Conservation (phyloP, 2,888 invertebrate species). For the Chalcis sispes region DNA sequence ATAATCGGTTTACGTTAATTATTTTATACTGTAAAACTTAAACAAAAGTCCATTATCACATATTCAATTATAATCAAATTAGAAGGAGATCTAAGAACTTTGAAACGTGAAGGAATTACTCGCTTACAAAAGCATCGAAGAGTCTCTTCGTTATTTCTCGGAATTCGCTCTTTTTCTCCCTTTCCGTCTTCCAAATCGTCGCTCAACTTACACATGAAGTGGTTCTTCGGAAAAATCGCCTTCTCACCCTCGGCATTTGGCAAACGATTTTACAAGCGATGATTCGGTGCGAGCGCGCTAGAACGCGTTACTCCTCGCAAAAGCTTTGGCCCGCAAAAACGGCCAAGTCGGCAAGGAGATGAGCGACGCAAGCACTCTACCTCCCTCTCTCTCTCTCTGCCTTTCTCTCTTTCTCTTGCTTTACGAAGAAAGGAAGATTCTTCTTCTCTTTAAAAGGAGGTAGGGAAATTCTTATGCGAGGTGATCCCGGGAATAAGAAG, state of each 20-base stretch:
- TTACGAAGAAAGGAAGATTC: constrained; percentile 12
- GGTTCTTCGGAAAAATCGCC: constrained; percentile 12
- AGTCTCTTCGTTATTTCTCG: constrained; percentile 30
- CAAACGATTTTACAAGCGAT: background rate
- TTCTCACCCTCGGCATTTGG: constrained; percentile 10
- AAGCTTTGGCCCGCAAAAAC: constrained; percentile 14
- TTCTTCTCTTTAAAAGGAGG: background rate
- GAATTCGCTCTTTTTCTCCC: background rate
- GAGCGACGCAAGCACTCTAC: too few relatives aligned
- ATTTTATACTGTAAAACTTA: too few relatives aligned
- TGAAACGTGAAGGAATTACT: background rate
- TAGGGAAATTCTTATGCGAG: constrained; percentile 18
- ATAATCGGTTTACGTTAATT: too few relatives aligned
- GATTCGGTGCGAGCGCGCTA: too few relatives aligned
- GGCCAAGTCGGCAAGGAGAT: too few relatives aligned
- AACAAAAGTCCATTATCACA: too few relatives aligned
- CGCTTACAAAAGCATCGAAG: too few relatives aligned
- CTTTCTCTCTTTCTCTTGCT: too few relatives aligned
- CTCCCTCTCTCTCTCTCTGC: too few relatives aligned
- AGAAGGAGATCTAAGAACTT: too few relatives aligned
- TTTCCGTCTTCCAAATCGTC: constrained; percentile 15
- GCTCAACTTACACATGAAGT: constrained; percentile 27
- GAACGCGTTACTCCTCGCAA: constrained; percentile 3
- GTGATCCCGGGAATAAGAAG: background rate
- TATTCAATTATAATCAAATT: too few relatives aligned